Base-by-base conservation (phyloP, 2,797 vertebrate genomes). In the Antrozous pallidus region DNA sequence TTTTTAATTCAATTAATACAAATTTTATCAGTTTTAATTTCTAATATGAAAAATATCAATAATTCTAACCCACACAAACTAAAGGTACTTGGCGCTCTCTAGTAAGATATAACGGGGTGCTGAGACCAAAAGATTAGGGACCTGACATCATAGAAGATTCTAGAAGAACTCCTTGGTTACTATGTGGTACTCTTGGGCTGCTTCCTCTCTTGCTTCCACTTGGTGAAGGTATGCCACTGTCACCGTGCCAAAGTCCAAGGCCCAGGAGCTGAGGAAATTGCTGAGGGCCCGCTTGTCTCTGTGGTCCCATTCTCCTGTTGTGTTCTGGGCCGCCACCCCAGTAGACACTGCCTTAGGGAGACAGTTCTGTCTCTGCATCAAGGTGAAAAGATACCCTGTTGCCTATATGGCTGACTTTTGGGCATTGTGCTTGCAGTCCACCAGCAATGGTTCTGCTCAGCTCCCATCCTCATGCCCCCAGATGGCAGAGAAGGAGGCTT, bases 21-120 rank as follows among this genome's bases (percentile, higher is more conserved):
- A 56, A 6, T 33, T 69, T 75, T 85, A 63, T 81, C 61, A 13
- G 31, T 75, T 88, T 65, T 89, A 33, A 56, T 91, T 89, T 89
- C 20, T 51, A 86, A 67, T 26, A 63, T 3, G 40, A 22, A 58
- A 71, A 77, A 31, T 51, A 67, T 51, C 61, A 40, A 6, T 40
- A 54, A n/a, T 47, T 42, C 33, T 45, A 49, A 58, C 38, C 51
- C 70, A 84, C 13, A 22, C 2, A 31, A 31, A 18, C 47, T 10
- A 3, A 38, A 75, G 4, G 49, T 75, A 42, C 33, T 40, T 42
- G 84, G 28, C 16, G 26, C 58, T 80, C 26, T 84, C 45, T 13
- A 38, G 49, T 67, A 63, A 75, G 88, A 65, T 11, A 6, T n/a
- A 42, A 42, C 40, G 17, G 75, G 13, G 3, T 28, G 9, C 24